Conservation (phyloP, 2,888 invertebrate genomes). For the Pedicia rivosa region DNA sequence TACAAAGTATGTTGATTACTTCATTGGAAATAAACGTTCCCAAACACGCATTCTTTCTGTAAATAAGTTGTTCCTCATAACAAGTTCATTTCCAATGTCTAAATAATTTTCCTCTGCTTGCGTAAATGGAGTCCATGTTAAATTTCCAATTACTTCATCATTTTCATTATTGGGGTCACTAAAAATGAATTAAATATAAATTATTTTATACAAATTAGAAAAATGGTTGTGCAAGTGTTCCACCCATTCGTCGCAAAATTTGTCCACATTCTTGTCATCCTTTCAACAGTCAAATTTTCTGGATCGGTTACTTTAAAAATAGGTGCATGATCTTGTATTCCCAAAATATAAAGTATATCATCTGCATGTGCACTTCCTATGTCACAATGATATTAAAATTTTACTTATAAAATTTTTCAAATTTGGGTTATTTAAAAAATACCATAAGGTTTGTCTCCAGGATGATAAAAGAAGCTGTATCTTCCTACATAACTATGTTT, state of each 20-base stretch:
- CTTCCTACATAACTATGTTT: slow-evolving; percentile 41
- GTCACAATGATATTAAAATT: too few relatives aligned
- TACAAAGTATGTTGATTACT: too few relatives aligned
- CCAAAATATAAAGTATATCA: slow-evolving; percentile 21
- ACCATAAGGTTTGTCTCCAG: slow-evolving; percentile 17
- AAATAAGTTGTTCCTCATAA: slow-evolving; percentile 10
- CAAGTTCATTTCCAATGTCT: slow-evolving; percentile 11
- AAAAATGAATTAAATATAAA: background rate
- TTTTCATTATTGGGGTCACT: slow-evolving; percentile 29
- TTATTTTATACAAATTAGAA: slow-evolving; percentile 1
- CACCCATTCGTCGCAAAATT: slow-evolving; percentile 27
- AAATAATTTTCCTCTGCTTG: slow-evolving; percentile 7
- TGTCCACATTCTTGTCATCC: slow-evolving; percentile 30
- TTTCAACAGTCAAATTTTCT: too few relatives aligned
- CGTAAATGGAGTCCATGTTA: slow-evolving; percentile 23
- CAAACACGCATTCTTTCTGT: slow-evolving; percentile 11
- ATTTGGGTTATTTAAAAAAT: too few relatives aligned
- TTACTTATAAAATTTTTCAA: too few relatives aligned
- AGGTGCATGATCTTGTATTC: too few relatives aligned
- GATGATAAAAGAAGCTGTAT: slow-evolving; percentile 33
- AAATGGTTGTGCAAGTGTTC: too few relatives aligned
- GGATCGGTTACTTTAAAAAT: slow-evolving; percentile 24
- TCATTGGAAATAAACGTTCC: slow-evolving; percentile 12
- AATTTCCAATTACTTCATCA: slow-evolving; percentile 21
- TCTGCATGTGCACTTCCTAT: too few relatives aligned